Percentiles rank a stretch among this genome's conserved stretches.
Evolutionary conservation across 2,888 invertebrate genomes (phyloP).

Genomic region (Perithous albicinctus): DNA sequence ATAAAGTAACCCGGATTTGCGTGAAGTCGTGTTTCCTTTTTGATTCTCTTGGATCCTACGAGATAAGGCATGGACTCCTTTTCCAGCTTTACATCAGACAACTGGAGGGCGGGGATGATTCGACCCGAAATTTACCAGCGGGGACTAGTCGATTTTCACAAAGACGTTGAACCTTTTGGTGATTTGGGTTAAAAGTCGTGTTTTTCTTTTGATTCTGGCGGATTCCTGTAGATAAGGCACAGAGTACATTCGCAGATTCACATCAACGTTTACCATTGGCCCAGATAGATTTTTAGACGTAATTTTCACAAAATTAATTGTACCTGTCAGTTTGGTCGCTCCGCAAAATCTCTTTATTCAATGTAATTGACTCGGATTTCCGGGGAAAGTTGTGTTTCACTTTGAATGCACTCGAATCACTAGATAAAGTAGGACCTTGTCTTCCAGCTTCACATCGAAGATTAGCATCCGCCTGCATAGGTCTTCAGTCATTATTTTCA

Average conservation of each 20-base stretch:
- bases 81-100: conserved; percentile 5
- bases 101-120: neutral
- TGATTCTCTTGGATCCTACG: conserved; percentile 32
- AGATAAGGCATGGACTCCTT: conserved; percentile 54
- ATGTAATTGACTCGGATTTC: no score
- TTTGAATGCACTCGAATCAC: neutral
- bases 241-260: neutral
- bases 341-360: no score
- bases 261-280: neutral
- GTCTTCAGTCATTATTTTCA: no score
- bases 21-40: conserved; percentile 58
- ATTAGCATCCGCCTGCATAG: no score
- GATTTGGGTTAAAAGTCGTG: conserved; percentile 1
- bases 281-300: neutral
- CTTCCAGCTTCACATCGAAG: neutral
- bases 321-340: neutral
- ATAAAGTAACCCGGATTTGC: conserved; percentile 21
- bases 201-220: neutral
- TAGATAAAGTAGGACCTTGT: neutral
- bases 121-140: neutral
- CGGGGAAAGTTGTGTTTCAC: neutral
- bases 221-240: neutral
- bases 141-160: neutral
- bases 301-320: neutral
- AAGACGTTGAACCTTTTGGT: neutral